Base-by-base conservation (phyloP, 1,140 invertebrate genomes). In the Drosophila littoralis region DNA sequence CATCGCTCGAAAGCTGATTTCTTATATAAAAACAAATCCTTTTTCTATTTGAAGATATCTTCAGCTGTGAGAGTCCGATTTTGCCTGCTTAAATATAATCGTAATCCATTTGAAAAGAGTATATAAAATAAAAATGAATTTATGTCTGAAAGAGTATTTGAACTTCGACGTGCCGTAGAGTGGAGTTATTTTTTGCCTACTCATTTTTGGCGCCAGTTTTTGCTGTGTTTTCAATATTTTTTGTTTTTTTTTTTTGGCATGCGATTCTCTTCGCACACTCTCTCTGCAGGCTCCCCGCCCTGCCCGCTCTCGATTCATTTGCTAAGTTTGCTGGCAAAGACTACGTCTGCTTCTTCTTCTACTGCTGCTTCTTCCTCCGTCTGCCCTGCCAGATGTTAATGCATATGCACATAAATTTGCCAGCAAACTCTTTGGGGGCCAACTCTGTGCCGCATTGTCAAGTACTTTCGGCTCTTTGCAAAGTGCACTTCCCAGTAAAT, bases 371-470 rank as follows among this genome's bases (percentile, higher is more conserved):
- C 6, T 50, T 46, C 28, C 22, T 9, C 22, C 45, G 32, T 74
- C 46, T 64, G 54, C 57, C 71, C 60, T 68, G 63, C 55, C 74
- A 79, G 70, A 71, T 83, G 80, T 75, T 76, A 84, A 83, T 83
- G 81, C 81, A 83, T 83, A 83, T 84, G 81, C 78, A 83, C 81
- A 83, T 83, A 83, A 84, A 83, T 83, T 83, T 84, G 58, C 45
- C 36, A 38, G 45, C 15, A 7, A 59, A 59, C 57, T 59, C 42
- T 45, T 58, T 59, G 22, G n/a, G 55, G n/a, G 28, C 38, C 22
- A 43, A 58, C 40, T 13, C 55, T 28, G 40, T 13, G 40, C 5
- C 55, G 40, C 17, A 43, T 46, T 59, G 57, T 59, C 57, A 46
- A 59, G 57, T 13, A 35, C 32, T 59, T 59, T 13, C 22, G 10